phyloP scores from a whole-genome alignment of 2,797 vertebrate genomes.

The Pelochelys cantorii region DNA sequence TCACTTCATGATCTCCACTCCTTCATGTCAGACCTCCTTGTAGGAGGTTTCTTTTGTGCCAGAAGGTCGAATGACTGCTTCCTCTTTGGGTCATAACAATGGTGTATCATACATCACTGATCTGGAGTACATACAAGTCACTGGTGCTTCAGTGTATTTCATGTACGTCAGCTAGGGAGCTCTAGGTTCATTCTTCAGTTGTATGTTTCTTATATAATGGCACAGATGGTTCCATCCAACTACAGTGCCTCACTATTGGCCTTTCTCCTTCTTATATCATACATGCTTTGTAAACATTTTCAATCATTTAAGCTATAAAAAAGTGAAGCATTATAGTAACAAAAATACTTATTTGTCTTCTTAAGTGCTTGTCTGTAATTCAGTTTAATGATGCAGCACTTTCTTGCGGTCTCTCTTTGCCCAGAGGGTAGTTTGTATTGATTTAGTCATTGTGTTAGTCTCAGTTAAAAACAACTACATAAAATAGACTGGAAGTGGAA shows the following conservation, averaged over 20 bases:
- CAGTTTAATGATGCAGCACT: constrained; percentile 82
- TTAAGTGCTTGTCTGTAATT: constrained; percentile 82
- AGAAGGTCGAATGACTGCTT: neutral
- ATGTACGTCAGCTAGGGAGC: neutral
- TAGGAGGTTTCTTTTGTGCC: neutral
- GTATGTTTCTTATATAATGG: neutral
- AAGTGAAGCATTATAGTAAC: constrained; percentile 74
- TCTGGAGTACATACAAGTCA: neutral
- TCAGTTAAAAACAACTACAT: constrained; percentile 77
- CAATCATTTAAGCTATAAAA: constrained; percentile 73
- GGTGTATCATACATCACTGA: neutral
- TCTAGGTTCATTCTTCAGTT: neutral
- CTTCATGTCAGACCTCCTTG: neutral
- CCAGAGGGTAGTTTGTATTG: constrained; percentile 79
- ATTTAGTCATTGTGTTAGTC: constrained; percentile 80
- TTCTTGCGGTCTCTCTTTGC: constrained; percentile 75
- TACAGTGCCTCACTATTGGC: neutral
- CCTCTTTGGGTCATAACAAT: neutral
- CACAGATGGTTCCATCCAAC: constrained; percentile 3
- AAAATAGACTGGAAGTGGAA: constrained; percentile 73
- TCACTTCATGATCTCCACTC: neutral
- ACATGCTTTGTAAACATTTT: constrained; percentile 74
- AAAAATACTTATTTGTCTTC: constrained; percentile 81
- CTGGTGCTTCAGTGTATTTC: neutral
- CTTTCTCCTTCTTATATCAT: constrained; percentile 2